These are phyloP conservation scores for Heliconius himera DNA, from an alignment of 1,140 invertebrate genomes.

Conservation along the genomic window DNA sequence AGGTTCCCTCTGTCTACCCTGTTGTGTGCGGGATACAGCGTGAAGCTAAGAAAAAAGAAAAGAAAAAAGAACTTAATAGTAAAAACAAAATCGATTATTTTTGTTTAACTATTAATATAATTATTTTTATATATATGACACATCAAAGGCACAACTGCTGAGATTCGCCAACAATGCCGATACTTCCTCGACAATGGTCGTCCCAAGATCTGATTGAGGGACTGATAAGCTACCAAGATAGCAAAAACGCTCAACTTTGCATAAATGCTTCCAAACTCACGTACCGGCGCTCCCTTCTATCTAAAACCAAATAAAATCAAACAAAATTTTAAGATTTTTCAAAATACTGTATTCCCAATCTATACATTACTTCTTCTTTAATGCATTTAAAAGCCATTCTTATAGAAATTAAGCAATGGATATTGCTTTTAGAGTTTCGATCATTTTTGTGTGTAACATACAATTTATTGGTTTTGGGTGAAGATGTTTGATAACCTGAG, in stretches of 20 bases:
- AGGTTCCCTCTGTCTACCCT: too few relatives aligned
- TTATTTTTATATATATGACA: not conserved
- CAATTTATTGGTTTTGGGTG: slow-evolving; percentile 35
- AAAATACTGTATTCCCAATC: not conserved
- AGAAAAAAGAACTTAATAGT: too few relatives aligned
- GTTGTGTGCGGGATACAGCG: too few relatives aligned
- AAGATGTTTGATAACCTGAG: slow-evolving; percentile 64
- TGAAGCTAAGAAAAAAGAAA: too few relatives aligned
- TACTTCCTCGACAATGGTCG: slow-evolving; percentile 25
- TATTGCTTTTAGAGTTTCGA: not conserved
- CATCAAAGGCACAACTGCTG: slow-evolving; percentile 11
- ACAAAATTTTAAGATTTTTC: slow-evolving; percentile 22
- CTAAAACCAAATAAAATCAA: slow-evolving; percentile 41
- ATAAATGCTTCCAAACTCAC: slow-evolving; percentile 65
- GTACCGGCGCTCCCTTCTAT: slow-evolving; percentile 50
- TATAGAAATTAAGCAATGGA: slow-evolving; percentile 30
- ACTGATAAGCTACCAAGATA: slow-evolving; percentile 49
- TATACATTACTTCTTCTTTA: slow-evolving; percentile 41
- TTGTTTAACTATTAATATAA: not conserved
- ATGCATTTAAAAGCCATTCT: not conserved
- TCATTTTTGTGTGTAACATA: slow-evolving; percentile 1
- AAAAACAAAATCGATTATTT: not conserved
- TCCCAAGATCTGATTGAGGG: slow-evolving; percentile 44
- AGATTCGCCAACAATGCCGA: slow-evolving; percentile 2
- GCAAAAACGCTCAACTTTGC: slow-evolving; percentile 50